These are phyloP conservation scores for Sebastolobus altivelis DNA, from an alignment of 2,797 vertebrate species.

Conservation along the genomic window DNA sequence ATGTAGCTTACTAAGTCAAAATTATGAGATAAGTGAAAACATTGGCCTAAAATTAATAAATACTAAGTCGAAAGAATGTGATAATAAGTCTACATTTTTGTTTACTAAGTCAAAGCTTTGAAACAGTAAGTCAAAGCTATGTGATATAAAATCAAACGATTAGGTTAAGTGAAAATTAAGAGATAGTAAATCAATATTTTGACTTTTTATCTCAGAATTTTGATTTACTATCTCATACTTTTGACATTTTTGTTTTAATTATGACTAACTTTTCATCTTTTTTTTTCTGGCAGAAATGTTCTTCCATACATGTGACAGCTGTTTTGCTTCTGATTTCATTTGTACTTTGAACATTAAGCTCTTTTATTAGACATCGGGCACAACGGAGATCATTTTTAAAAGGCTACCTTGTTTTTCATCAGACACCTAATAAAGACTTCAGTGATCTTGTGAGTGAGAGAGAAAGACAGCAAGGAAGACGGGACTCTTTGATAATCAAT, in stretches of 20 bases:
- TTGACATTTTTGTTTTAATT: neutral
- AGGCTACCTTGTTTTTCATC: neutral
- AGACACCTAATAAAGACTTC: slow-evolving; percentile 1
- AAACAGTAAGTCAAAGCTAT: neutral
- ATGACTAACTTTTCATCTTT: neutral
- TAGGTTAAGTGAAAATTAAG: neutral
- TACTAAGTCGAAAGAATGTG: no score
- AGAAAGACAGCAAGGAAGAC: neutral
- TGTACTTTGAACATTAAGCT: neutral
- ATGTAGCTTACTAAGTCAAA: neutral
- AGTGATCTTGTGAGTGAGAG: neutral
- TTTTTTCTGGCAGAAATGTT: neutral
- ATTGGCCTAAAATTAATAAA: neutral
- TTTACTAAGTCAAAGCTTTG: neutral
- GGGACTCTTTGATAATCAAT: neutral
- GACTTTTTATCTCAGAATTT: neutral
- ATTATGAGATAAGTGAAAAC: neutral
- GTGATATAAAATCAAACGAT: neutral
- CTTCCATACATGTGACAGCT: neutral
- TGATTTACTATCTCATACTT: neutral
- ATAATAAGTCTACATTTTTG: neutral
- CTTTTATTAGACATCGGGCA: neutral
- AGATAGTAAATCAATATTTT: neutral
- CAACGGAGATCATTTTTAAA: neutral
- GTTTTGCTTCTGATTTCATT: neutral